phyloP scores from a whole-genome alignment of 1,140 invertebrate species.

The Asobara japonica region DNA sequence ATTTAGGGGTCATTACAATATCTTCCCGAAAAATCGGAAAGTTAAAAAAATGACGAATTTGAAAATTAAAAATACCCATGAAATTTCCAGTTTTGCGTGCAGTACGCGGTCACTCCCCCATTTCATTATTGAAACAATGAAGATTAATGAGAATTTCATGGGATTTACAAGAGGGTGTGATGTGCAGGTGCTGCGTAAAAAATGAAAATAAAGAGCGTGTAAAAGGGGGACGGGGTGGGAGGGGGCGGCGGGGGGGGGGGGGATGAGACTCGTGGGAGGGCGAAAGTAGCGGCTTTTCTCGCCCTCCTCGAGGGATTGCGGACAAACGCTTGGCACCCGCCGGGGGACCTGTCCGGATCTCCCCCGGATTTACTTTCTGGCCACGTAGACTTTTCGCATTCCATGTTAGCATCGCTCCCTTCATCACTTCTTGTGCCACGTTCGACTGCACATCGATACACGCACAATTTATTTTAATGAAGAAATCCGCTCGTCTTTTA shows the following conservation, averaged over 20 bases:
- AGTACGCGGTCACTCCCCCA: neutral
- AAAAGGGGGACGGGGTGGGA: neutral
- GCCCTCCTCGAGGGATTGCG: slow-evolving; percentile 36
- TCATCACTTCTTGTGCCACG: neutral
- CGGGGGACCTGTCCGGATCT: slow-evolving; percentile 26
- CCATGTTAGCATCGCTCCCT: neutral
- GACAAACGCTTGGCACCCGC: slow-evolving; percentile 39
- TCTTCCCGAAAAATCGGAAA: too few species aligned
- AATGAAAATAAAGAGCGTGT: neutral
- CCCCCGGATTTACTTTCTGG: slow-evolving; percentile 47
- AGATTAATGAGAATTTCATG: neutral
- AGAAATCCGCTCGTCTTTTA: neutral
- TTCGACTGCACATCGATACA: neutral
- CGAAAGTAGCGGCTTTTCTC: slow-evolving; percentile 25
- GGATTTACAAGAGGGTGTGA: slow-evolving; percentile 1
- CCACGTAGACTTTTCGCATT: slow-evolving; percentile 41
- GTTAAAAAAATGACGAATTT: too few species aligned
- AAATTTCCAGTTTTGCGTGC: too few species aligned
- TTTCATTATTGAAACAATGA: neutral
- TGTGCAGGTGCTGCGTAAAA: neutral
- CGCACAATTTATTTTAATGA: slow-evolving; percentile 15
- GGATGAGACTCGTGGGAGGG: slow-evolving; percentile 16
- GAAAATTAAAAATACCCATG: too few species aligned
- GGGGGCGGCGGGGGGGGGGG: neutral
- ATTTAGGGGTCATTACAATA: too few species aligned